These are phyloP conservation scores for Zygogramma bicolorata DNA, from an alignment of 2,888 invertebrate genomes.

Conservation along the genomic window DNA sequence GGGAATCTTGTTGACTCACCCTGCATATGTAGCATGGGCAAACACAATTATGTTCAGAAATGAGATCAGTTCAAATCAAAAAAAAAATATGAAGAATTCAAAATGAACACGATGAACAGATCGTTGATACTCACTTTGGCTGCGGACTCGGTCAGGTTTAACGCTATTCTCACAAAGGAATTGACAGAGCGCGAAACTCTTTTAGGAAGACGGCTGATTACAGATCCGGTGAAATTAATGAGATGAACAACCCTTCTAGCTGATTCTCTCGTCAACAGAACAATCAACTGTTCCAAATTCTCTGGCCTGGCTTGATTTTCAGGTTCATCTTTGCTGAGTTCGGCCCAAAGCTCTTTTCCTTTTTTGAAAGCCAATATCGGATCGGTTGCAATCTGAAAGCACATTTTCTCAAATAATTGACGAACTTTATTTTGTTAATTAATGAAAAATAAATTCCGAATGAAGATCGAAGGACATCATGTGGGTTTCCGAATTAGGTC, in stretches of 20 bases:
- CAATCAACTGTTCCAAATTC: slow-evolving; percentile 82
- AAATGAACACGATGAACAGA: too few relatives aligned
- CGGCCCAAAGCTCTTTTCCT: slow-evolving; percentile 78
- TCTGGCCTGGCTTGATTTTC: slow-evolving; percentile 87
- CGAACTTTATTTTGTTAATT: too few relatives aligned
- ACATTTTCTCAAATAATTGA: too few relatives aligned
- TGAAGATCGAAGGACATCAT: too few relatives aligned
- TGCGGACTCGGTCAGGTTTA: slow-evolving; percentile 73
- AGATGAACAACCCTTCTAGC: slow-evolving; percentile 83
- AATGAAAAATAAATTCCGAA: too few relatives aligned
- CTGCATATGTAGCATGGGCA: too few relatives aligned
- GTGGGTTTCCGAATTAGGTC: too few relatives aligned
- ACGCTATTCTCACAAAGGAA: slow-evolving; percentile 69
- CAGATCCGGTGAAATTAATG: slow-evolving; percentile 76
- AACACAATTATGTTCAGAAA: too few relatives aligned
- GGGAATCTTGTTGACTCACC: too few relatives aligned
- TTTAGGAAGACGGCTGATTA: slow-evolving; percentile 72
- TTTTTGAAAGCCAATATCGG: slow-evolving; percentile 81
- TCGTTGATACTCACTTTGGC: slow-evolving; percentile 75
- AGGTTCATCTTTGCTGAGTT: slow-evolving; percentile 82
- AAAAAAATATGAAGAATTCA: too few relatives aligned
- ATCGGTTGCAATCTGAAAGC: slow-evolving; percentile 79
- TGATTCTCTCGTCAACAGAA: slow-evolving; percentile 81
- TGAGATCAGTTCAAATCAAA: too few relatives aligned
- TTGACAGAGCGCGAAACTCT: slow-evolving; percentile 54